phyloP scores from a whole-genome alignment of 1,140 invertebrate genomes.

The Drosophila trapezifrons region DNA sequence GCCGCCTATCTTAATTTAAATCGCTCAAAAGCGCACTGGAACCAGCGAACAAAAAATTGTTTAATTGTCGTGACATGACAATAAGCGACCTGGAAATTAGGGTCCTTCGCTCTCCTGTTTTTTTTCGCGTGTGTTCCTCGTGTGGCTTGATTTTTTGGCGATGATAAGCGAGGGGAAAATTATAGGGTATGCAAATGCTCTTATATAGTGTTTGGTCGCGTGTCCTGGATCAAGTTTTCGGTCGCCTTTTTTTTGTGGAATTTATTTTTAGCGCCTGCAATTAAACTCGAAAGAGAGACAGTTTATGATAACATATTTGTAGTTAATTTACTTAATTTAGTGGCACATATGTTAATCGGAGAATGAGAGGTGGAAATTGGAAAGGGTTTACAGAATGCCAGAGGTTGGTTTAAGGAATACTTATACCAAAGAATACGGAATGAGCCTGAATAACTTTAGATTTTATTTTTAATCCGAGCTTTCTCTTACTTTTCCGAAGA shows the following conservation, averaged over 20 bases:
- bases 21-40: constrained; percentile 75
- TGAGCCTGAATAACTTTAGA: too few relatives aligned
- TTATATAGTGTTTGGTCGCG: constrained; percentile 58
- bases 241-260: constrained; percentile 4
- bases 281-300: constrained; percentile 48
- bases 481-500: neutral
- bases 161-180: constrained; percentile 66
- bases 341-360: constrained; percentile 30
- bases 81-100: constrained; percentile 75
- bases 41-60: constrained; percentile 52
- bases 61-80: constrained; percentile 81
- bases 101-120: constrained; percentile 56
- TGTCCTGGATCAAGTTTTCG: constrained; percentile 57
- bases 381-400: neutral
- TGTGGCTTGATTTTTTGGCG: constrained; percentile 68
- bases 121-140: constrained; percentile 59
- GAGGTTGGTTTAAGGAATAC: neutral
- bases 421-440: too few relatives aligned
- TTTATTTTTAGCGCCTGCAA: constrained; percentile 58
- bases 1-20: constrained; percentile 81
- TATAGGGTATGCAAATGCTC: constrained; percentile 79
- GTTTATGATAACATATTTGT: constrained; percentile 74
- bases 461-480: too few relatives aligned
- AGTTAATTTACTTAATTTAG: constrained; percentile 60
- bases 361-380: constrained; percentile 1